These are phyloP conservation scores for Calyptomena viridis DNA, from an alignment of 2,113 vertebrate species.

Conservation along the genomic window DNA sequence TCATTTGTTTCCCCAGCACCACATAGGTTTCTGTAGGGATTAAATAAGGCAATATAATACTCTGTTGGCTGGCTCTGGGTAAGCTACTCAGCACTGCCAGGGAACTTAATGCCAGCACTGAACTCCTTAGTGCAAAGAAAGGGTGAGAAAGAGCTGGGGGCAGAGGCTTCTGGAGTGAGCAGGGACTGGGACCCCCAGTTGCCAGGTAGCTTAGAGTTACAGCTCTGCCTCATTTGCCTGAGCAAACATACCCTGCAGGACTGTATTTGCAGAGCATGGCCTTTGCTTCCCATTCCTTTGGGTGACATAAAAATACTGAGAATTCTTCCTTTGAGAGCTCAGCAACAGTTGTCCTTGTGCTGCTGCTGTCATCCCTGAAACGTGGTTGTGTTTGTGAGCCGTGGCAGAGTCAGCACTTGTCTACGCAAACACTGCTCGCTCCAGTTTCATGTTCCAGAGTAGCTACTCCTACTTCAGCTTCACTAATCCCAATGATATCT, in stretches of 20 bases:
- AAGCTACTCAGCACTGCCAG: background rate
- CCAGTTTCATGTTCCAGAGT: background rate
- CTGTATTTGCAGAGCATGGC: constrained; percentile 37
- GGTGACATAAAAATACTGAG: background rate
- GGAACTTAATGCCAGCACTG: background rate
- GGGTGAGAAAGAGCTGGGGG: background rate
- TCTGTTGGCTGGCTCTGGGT: background rate
- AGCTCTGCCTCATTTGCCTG: constrained; percentile 29
- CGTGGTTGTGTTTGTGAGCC: rapidly evolving
- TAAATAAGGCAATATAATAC: background rate
- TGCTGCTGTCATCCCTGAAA: background rate
- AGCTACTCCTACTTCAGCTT: background rate
- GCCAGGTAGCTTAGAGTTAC: constrained; percentile 26
- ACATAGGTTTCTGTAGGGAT: background rate
- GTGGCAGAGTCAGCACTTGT: rapidly evolving
- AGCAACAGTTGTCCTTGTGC: constrained; percentile 23
- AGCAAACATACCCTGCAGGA: background rate
- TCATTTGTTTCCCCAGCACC: background rate
- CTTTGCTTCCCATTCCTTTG: constrained; percentile 49
- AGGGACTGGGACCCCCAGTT: background rate
- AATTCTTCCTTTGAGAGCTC: constrained; percentile 41
- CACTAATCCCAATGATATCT: background rate
- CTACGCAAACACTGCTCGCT: rapidly evolving
- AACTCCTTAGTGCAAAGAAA: background rate
- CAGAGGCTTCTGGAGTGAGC: background rate